Conservation (phyloP, 1,140 invertebrate species). For the Conus ventricosus region DNA sequence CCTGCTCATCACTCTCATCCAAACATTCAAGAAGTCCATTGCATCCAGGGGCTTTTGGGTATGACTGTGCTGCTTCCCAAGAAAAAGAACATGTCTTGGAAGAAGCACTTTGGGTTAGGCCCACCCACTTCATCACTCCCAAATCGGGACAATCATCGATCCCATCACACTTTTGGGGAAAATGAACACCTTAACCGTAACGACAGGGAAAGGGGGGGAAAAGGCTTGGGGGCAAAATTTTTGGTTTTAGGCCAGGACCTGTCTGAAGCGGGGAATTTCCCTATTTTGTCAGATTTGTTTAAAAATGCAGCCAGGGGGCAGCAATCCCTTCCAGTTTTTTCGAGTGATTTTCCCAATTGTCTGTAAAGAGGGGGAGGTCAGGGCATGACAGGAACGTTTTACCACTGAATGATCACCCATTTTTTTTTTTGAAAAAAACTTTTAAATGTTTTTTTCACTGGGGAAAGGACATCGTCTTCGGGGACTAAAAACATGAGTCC, state of each 20-base stretch:
- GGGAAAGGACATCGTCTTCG: not conserved
- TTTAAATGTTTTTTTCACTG: not conserved
- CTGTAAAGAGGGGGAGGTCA: not conserved
- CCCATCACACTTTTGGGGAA: conserved; percentile 37
- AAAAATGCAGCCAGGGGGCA: too few relatives aligned
- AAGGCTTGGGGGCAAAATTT: not conserved
- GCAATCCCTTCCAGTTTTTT: not conserved
- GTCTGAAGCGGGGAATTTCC: not conserved
- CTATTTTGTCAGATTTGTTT: not conserved
- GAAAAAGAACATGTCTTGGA: not conserved
- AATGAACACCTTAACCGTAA: not conserved
- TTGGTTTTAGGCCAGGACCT: not conserved
- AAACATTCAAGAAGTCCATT: conserved; percentile 37
- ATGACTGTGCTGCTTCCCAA: conserved; percentile 33
- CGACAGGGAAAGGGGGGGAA: not conserved
- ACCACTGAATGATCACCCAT: not conserved
- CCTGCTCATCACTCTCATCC: conserved; percentile 38
- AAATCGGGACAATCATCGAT: conserved; percentile 26
- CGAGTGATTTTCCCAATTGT: too few relatives aligned
- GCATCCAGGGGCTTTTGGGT: not conserved
- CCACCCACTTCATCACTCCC: conserved; percentile 35
- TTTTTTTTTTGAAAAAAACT: not conserved
- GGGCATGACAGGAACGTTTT: conserved; percentile 5
- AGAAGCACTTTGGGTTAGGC: not conserved
- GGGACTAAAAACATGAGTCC: too few relatives aligned